phyloP scores from a whole-genome alignment of 2,888 invertebrate genomes.

The Gonocerus acuteangulatus region DNA sequence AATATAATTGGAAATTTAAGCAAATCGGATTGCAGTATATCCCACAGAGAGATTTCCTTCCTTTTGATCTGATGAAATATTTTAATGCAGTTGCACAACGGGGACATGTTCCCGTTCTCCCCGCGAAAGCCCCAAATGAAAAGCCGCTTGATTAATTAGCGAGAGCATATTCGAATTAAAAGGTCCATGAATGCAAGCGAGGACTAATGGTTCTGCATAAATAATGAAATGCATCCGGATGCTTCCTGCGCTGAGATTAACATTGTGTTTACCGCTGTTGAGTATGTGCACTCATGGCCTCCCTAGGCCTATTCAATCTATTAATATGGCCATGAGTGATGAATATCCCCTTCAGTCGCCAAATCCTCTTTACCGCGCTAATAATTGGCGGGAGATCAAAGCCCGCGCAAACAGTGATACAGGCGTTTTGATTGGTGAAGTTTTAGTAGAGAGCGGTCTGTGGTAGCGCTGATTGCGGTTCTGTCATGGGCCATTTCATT shows the following conservation, averaged over 20 bases:
- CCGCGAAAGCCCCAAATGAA: slow-evolving; percentile 5
- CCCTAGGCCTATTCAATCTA: slow-evolving; percentile 5
- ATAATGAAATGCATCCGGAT: slow-evolving; percentile 17
- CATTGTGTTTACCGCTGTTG: slow-evolving; percentile 4
- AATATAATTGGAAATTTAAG: not conserved
- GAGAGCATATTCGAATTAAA: slow-evolving; percentile 16
- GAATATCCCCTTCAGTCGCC: slow-evolving; percentile 1
- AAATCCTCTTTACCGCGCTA: slow-evolving; percentile 1
- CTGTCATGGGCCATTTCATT: not conserved
- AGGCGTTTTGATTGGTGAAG: too few species aligned
- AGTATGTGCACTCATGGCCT: not conserved
- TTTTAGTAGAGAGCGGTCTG: slow-evolving; percentile 1
- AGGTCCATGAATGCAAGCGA: slow-evolving; percentile 14
- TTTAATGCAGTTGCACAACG: slow-evolving; percentile 16
- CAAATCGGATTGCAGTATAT: slow-evolving; percentile 20
- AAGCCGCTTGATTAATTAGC: slow-evolving; percentile 25
- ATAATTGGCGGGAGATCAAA: slow-evolving; percentile 21
- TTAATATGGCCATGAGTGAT: slow-evolving; percentile 19
- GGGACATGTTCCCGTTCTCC: too few species aligned
- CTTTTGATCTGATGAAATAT: slow-evolving; percentile 12
- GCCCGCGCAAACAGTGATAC: slow-evolving; percentile 4
- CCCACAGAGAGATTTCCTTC: slow-evolving; percentile 15
- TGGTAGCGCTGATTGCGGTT: slow-evolving; percentile 3
- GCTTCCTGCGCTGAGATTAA: not conserved
- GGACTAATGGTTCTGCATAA: slow-evolving; percentile 24